Percentiles rank a stretch among this genome's conserved stretches.
These are phyloP conservation scores for Verasper variegatus DNA, from an alignment of 2,113 vertebrate genomes.

Conservation along the genomic window DNA sequence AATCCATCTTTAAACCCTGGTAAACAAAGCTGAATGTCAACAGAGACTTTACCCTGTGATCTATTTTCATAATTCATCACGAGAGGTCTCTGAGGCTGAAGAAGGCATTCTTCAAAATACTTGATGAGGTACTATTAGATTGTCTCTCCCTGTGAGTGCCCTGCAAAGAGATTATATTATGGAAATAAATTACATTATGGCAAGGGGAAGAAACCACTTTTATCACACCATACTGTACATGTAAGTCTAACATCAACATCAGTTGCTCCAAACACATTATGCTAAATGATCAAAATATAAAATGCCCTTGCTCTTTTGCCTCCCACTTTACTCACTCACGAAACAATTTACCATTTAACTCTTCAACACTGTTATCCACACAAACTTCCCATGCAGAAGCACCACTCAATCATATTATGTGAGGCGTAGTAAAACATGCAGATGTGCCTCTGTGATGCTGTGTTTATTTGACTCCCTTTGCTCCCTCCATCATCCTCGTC, in stretches of 20 bases:
- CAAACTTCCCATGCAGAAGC: conserved; percentile 22
- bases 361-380: neutral
- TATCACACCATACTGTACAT: neutral
- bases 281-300: conserved; percentile 7
- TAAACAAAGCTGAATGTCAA: conserved; percentile 51
- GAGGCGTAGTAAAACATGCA: conserved; percentile 32
- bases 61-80: conserved; percentile 49
- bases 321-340: conserved; percentile 16
- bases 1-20: conserved; percentile 7
- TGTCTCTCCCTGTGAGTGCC: conserved; percentile 35
- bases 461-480: conserved; percentile 23
- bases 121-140: conserved; percentile 45
- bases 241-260: neutral
- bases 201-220: conserved; percentile 24
- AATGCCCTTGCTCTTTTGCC: conserved; percentile 14
- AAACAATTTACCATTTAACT: conserved; percentile 15
- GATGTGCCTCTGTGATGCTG: conserved; percentile 39
- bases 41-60: conserved; percentile 40
- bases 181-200: conserved; percentile 43
- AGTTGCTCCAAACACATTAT: neutral
- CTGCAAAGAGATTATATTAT: conserved; percentile 39
- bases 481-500: conserved; percentile 22
- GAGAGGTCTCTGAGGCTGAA: conserved; percentile 37
- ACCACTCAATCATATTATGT: conserved; percentile 24
- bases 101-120: conserved; percentile 38